These are phyloP conservation scores for Acrobasis suavella DNA, from an alignment of 2,888 invertebrate species.

Conservation along the genomic window DNA sequence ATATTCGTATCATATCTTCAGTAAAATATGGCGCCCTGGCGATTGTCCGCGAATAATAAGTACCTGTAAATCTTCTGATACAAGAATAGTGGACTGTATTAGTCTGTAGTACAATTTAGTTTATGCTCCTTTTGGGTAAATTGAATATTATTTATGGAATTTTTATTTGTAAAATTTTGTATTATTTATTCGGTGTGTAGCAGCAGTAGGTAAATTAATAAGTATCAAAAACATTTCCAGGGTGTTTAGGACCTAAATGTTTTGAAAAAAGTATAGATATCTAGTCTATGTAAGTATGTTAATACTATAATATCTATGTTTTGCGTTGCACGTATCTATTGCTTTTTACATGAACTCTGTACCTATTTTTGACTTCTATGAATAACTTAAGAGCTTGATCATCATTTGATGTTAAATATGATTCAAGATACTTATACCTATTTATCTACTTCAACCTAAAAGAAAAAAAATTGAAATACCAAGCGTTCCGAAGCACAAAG, in stretches of 20 bases:
- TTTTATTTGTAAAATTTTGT: neutral
- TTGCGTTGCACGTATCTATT: too few relatives aligned
- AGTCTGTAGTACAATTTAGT: slow-evolving; percentile 10
- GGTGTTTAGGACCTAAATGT: too few relatives aligned
- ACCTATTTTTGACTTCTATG: too few relatives aligned
- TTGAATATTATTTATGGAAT: slow-evolving; percentile 18
- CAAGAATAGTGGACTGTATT: neutral
- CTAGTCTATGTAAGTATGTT: too few relatives aligned
- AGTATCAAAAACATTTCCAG: too few relatives aligned
- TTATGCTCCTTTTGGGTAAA: slow-evolving; percentile 15
- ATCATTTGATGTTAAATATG: neutral
- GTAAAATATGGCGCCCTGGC: slow-evolving; percentile 20
- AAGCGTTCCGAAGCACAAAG: slow-evolving; percentile 12
- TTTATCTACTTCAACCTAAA: neutral
- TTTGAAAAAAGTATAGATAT: too few relatives aligned
- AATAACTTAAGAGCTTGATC: neutral
- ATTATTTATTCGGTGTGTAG: neutral
- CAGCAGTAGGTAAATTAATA: too few relatives aligned
- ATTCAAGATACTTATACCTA: neutral
- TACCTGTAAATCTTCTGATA: slow-evolving; percentile 13
- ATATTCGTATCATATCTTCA: slow-evolving; percentile 21
- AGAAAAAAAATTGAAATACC: slow-evolving; percentile 7
- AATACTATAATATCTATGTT: too few relatives aligned
- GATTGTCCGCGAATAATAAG: slow-evolving; percentile 9
- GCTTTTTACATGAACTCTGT: too few relatives aligned